Evolutionary conservation across 2,113 vertebrate species (phyloP).

Genomic region (Oxygymnocypris stewartii): DNA sequence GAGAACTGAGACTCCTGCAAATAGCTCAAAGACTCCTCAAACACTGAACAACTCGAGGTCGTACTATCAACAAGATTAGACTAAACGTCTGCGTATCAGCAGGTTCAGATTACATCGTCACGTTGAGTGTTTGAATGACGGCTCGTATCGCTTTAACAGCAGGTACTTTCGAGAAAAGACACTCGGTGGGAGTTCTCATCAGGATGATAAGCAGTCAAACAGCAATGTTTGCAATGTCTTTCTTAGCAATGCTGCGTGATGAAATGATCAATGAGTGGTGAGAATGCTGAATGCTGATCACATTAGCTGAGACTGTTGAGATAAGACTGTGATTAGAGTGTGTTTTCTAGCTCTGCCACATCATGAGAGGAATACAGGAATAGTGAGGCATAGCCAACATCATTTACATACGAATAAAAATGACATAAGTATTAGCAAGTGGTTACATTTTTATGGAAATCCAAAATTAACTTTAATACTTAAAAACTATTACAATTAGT

Average conservation of each 20-base stretch:
- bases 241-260: slow-evolving; percentile 2
- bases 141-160: slow-evolving; percentile 3
- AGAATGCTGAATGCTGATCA: not conserved
- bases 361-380: not conserved
- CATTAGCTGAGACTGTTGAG: not conserved
- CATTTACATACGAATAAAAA: too few relatives aligned
- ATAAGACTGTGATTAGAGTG: not conserved
- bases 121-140: slow-evolving; percentile 18
- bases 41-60: slow-evolving; percentile 5
- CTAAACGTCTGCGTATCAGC: slow-evolving; percentile 14
- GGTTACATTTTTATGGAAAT: too few relatives aligned
- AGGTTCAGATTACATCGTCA: not conserved
- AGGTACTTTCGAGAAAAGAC: slow-evolving; percentile 26
- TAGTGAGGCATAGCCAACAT: not conserved
- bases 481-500: too few relatives aligned
- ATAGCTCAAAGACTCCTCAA: not conserved
- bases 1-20: not conserved
- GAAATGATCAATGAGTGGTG: slow-evolving; percentile 11
- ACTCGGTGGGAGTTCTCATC: slow-evolving; percentile 18
- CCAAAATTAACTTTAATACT: too few relatives aligned
- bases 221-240: not conserved
- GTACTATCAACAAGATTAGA: slow-evolving; percentile 7
- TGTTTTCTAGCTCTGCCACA: not conserved
- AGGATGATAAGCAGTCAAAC: slow-evolving; percentile 23
- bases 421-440: too few relatives aligned